Evolutionary conservation across 2,888 invertebrate genomes (phyloP).

Genomic region (Ennomos fuscantarius): DNA sequence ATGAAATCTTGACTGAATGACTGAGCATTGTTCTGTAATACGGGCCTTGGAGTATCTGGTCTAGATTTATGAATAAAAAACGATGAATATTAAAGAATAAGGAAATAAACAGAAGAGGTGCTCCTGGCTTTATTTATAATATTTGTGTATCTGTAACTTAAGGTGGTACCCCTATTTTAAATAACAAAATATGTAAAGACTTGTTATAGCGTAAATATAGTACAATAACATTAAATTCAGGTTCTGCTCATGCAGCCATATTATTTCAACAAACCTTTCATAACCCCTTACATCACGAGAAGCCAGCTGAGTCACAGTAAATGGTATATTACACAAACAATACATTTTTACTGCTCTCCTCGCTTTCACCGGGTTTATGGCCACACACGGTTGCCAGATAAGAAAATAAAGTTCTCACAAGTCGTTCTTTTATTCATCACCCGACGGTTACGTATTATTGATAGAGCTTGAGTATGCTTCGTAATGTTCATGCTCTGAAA

Average conservation of each 20-base stretch:
- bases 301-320: constrained; percentile 21
- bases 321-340: constrained; percentile 29
- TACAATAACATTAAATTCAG: too few species aligned
- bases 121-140: too few species aligned
- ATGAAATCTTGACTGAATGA: too few species aligned
- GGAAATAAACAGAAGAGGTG: too few species aligned
- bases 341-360: constrained; percentile 18
- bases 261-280: constrained; percentile 3
- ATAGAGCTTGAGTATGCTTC: constrained; percentile 12
- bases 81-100: too few species aligned
- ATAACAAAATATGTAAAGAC: too few species aligned
- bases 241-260: background rate
- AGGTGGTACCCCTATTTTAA: too few species aligned
- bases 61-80: too few species aligned
- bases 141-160: too few species aligned
- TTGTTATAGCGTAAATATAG: too few species aligned
- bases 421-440: constrained; percentile 43
- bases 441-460: constrained; percentile 33
- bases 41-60: too few species aligned
- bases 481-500: constrained; percentile 10
- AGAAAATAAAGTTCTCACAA: constrained; percentile 33
- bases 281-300: constrained; percentile 19
- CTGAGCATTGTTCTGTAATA: too few species aligned
- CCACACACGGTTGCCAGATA: constrained; percentile 29
- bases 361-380: constrained; percentile 29